Base-by-base conservation (phyloP, 2,797 vertebrate species). In the Eleutherodactylus coqui region DNA sequence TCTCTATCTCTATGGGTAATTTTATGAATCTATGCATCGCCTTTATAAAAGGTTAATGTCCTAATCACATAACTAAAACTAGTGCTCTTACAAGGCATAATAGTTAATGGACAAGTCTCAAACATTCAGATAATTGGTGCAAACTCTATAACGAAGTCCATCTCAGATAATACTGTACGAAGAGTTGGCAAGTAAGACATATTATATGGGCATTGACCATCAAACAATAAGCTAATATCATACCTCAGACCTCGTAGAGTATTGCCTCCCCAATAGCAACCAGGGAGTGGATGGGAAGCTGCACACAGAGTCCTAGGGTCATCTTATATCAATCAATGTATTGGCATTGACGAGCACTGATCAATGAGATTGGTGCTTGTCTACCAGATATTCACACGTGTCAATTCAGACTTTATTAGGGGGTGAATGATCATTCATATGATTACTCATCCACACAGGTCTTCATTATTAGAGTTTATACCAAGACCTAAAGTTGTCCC, bases 31-130 rank as follows among this genome's bases (percentile, higher is more conserved):
- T 82, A 43, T 82, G 80, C 47, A 55, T 34, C n/a, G 24, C 45
- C 64, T 72, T 82, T 82, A 72, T 36, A 41, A 82, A 82, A 82
- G 45, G 80, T 82, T 82, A 82, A 82, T 82, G 80, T 41, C 32
- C 72, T 82, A 72, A 82, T 82, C 80, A 82, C 64, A 82, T 51
- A 72, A 82, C 32, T 51, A 72, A 82, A 82, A 82, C 80, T 58
- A 53, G 64, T 38, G 80, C 47, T 70, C 64, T 82, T 72, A 49
- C 67, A 17, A 53, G 49, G 34, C 80, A 55, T 82, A 72, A 82
- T 82, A 38, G 80, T 72, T 72, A 72, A 82, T 82, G 67, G 64
- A 82, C 47, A 72, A 82, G 80, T 51, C 47, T 55, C 51, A 82
- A 82, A 55, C 64, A 72, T 82, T 55, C 47, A 7, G 11, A 55